Base-by-base conservation (phyloP, 2,797 vertebrate genomes). In the Manis pentadactyla region DNA sequence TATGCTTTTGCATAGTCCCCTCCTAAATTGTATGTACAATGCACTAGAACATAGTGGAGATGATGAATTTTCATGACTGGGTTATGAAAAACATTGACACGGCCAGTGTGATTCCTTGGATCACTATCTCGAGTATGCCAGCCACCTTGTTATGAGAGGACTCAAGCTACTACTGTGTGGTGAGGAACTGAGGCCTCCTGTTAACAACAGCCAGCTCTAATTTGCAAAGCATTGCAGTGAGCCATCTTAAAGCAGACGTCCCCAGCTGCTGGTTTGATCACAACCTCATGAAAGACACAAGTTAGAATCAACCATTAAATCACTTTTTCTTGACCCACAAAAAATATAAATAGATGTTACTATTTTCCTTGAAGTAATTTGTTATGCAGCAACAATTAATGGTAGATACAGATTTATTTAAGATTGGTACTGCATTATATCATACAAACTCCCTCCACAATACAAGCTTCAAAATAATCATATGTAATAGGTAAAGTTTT, bases 301-400 rank as follows among this genome's bases (percentile, higher is more conserved):
- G 46, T 10, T 46, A 46, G 14, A 90, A 64, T 37, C 69, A 63
- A 12, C 13, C 27, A 90, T 25, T 8, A 39, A 85, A 49, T 5
- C 29, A 66, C 5, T 57, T 10, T 10, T 57, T 61, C 39, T 55
- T 34, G 46, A 79, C 4, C 6, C 37, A 81, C 17, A 74, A 17
- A 71, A 78, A 69, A 5, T 29, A 2, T 42, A 12, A 66, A 89
- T 59, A 71, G 39, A 63, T 19, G 7, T 49, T 87, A 63, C 23
- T 42, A 64, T 63, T 87, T 94, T 92, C 51, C 68, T 84, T 84
- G 29, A 87, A 92, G 39, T 15, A 85, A 87, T 71, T 93, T 71
- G 1, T 46, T 75, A n/a, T 49, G 39, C 2, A 71, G 57, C 18
- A 90, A 51, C 2, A 75, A 73, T 79, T 42, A 71, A 79, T 51